Evolutionary conservation across 2,888 invertebrate species (phyloP), one percentile per base, ranked within the genome.

Genomic region (Metopia argyrocephala): DNA sequence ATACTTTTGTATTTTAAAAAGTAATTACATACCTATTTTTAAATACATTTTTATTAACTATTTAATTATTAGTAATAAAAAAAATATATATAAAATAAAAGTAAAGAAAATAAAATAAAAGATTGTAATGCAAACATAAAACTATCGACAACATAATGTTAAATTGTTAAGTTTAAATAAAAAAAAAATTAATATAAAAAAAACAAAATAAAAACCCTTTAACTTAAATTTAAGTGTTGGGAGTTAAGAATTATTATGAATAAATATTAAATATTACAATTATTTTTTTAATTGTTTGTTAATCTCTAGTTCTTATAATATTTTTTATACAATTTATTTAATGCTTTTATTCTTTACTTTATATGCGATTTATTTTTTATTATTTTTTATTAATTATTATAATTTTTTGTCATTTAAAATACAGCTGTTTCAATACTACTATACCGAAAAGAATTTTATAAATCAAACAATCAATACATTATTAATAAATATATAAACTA

Each of bases 91-190:
- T 23, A 54, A 12, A 73, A 59, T 6, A 48, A 62, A 56, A 25
- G 1, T 45, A 62, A 48, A 57, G 73, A 20, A 18, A 0, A 46
- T 12, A 27, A 59, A 61, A 12, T n/a, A 66, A 66, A 3, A 62
- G 56, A 56, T 20, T 27, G 20, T 46, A 69, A 56, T 28, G 25
- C 68, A 76, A 61, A 38, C 46, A 23, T 61, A 66, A 48, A 66
- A 52, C 61, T 70, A 52, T 74, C 69, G 70, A 56, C 74, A 78
- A 38, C 75, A 76, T 83, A 38, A 78, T 78, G 83, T 83, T 83
- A 78, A 71, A 73, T 81, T 81, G 78, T 83, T 81, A 79, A 83
- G 83, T 78, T 76, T 79, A 66, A 79, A 76, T 48, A 38, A 21
- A 59, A 57, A 62, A 38, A 64, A 50, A 31, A 31, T 12, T n/a